Percentiles rank a stretch among this genome's conserved stretches.
Evolutionary conservation across 2,888 invertebrate species (phyloP).

Genomic region (Dolichomitus sp.): DNA sequence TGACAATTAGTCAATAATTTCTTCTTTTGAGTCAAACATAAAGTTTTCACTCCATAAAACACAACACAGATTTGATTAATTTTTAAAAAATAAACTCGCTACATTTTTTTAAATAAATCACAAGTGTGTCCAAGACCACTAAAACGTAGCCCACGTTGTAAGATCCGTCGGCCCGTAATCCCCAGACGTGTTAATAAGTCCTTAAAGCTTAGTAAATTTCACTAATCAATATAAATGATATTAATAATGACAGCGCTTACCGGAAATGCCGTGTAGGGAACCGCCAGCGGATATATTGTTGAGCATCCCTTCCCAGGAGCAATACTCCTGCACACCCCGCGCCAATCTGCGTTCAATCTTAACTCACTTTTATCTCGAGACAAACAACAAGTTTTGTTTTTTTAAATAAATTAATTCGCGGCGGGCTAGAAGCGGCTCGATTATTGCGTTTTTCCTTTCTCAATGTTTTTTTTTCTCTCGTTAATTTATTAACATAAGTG

Average conservation of each 20-base stretch:
- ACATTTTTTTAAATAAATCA: background rate
- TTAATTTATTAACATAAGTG: constrained; percentile 18
- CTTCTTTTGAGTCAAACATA: no score
- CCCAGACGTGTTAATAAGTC: background rate
- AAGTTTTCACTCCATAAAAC: background rate
- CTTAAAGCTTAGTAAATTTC: background rate
- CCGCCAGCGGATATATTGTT: constrained; percentile 85
- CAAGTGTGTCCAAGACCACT: background rate
- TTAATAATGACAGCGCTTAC: constrained; percentile 77
- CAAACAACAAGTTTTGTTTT: constrained; percentile 39
- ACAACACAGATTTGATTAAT: no score
- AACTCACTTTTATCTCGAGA: constrained; percentile 69
- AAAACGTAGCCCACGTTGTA: background rate
- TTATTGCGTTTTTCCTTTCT: background rate
- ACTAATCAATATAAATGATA: background rate
- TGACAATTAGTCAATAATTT: no score
- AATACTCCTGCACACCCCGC: constrained; percentile 79
- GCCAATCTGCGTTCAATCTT: constrained; percentile 74
- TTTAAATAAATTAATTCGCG: constrained; percentile 3
- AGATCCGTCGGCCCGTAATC: background rate
- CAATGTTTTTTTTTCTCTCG: background rate
- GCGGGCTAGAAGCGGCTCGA: background rate
- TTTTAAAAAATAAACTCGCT: no score
- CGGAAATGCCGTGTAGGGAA: constrained; percentile 84
- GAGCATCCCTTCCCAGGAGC: constrained; percentile 85